These are phyloP conservation scores for Caracal caracal DNA, from an alignment of 2,113 vertebrate species.

Conservation along the genomic window DNA sequence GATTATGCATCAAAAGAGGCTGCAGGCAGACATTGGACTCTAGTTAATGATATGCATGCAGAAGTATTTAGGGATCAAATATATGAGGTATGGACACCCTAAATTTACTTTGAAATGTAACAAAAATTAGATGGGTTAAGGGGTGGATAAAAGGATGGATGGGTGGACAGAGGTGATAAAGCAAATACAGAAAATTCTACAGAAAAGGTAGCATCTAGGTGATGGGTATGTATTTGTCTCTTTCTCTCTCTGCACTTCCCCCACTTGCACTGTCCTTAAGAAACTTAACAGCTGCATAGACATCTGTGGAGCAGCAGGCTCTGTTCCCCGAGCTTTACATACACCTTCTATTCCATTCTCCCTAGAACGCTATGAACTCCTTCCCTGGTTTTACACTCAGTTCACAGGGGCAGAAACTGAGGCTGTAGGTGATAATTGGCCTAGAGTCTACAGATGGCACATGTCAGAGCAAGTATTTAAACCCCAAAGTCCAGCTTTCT, in stretches of 20 bases:
- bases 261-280: not conserved
- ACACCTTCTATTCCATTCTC: not conserved
- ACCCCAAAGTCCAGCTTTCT: not conserved
- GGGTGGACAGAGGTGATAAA: not conserved
- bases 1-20: not conserved
- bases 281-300: not conserved
- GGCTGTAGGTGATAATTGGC: not conserved
- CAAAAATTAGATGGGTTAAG: not conserved
- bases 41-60: not conserved
- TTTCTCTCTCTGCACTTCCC: no score
- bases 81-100: not conserved
- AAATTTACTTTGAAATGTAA: not conserved
- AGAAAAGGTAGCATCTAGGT: no score
- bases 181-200: not conserved
- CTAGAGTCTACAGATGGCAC: not conserved
- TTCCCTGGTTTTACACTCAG: not conserved
- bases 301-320: not conserved
- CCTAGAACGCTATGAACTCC: not conserved
- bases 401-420: not conserved
- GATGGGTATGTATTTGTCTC: no score
- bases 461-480: not conserved
- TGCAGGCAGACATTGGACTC: not conserved
- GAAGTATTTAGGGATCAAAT: not conserved
- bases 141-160: not conserved
- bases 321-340: not conserved